Evolutionary conservation across 2,797 vertebrate genomes (phyloP).

Genomic region (Semotilus atromaculatus): DNA sequence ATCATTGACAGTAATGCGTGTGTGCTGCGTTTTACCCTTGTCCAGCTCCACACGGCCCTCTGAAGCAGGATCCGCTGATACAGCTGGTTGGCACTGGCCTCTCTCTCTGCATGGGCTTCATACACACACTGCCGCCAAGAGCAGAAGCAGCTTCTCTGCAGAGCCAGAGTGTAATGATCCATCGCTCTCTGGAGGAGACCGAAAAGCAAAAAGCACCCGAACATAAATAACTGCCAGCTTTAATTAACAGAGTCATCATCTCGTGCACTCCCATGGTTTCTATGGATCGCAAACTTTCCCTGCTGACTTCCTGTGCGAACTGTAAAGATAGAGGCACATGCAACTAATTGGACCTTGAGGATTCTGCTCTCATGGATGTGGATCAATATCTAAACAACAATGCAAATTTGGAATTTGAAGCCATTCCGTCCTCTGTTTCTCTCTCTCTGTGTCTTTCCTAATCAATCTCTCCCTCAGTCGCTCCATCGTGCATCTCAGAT

Average conservation of each 20-base stretch:
- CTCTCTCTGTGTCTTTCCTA: slow-evolving; percentile 5
- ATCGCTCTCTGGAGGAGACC: slow-evolving; percentile 81
- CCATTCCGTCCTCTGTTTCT: not conserved
- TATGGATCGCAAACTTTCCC: slow-evolving; percentile 26
- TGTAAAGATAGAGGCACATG: slow-evolving; percentile 5
- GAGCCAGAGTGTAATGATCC: slow-evolving; percentile 73
- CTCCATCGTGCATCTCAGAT: slow-evolving; percentile 2
- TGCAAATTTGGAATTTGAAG: not conserved
- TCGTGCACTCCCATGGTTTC: not conserved
- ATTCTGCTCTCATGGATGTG: not conserved
- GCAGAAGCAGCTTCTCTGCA: slow-evolving; percentile 79
- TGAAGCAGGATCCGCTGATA: slow-evolving; percentile 77
- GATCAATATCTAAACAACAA: slow-evolving; percentile 24
- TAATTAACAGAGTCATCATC: slow-evolving; percentile 35
- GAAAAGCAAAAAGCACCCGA: slow-evolving; percentile 49
- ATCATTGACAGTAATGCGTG: not conserved
- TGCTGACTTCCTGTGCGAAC: not conserved
- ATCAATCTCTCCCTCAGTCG: slow-evolving; percentile 17
- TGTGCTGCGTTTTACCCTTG: slow-evolving; percentile 76
- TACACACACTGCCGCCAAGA: slow-evolving; percentile 78
- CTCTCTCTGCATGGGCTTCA: slow-evolving; percentile 72
- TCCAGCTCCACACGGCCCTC: slow-evolving; percentile 80
- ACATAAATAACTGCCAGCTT: slow-evolving; percentile 49
- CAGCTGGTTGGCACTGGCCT: slow-evolving; percentile 76
- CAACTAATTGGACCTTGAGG: slow-evolving; percentile 19